Evolutionary conservation across 2,113 vertebrate genomes (phyloP).

Genomic region (Azemiops feae): DNA sequence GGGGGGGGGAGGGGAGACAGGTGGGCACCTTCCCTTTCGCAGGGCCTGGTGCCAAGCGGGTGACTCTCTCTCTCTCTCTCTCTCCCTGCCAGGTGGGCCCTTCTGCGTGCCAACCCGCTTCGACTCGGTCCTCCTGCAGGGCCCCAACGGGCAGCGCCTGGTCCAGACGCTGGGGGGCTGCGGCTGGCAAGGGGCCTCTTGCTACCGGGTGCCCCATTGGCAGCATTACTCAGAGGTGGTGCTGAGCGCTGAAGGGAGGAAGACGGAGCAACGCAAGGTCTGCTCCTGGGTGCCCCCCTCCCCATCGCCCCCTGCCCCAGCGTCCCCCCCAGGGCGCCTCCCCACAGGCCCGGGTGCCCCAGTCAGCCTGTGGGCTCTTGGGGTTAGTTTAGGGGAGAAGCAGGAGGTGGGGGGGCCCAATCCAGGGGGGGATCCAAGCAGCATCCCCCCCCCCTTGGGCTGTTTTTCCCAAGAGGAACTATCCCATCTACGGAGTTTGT

Average conservation of each 20-base stretch:
- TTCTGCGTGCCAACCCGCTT: conserved; percentile 74
- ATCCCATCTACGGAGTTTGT: background rate
- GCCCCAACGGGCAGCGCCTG: conserved; percentile 63
- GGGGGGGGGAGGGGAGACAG: too few relatives aligned
- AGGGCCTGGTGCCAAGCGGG: background rate
- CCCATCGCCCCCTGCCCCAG: too few relatives aligned
- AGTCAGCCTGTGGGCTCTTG: background rate
- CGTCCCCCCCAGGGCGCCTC: background rate
- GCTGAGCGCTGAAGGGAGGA: conserved; percentile 56
- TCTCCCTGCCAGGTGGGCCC: conserved; percentile 56
- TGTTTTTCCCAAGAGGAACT: background rate
- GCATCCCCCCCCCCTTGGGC: background rate
- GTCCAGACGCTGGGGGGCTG: conserved; percentile 66
- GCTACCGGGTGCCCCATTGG: conserved; percentile 66
- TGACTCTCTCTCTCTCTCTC: background rate
- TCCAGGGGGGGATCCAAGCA: background rate
- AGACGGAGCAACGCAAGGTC: conserved; percentile 71
- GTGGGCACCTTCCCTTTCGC: too few relatives aligned
- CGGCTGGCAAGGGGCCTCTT: conserved; percentile 64
- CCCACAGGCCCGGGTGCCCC: background rate
- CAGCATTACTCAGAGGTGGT: conserved; percentile 71
- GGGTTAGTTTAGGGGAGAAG: background rate
- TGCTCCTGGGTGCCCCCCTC: background rate
- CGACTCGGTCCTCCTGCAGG: conserved; percentile 69
- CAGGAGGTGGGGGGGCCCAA: background rate